Percentiles rank a stretch among this genome's conserved stretches.
phyloP scores from a whole-genome alignment of 2,888 invertebrate genomes.

The Nomada flava region DNA sequence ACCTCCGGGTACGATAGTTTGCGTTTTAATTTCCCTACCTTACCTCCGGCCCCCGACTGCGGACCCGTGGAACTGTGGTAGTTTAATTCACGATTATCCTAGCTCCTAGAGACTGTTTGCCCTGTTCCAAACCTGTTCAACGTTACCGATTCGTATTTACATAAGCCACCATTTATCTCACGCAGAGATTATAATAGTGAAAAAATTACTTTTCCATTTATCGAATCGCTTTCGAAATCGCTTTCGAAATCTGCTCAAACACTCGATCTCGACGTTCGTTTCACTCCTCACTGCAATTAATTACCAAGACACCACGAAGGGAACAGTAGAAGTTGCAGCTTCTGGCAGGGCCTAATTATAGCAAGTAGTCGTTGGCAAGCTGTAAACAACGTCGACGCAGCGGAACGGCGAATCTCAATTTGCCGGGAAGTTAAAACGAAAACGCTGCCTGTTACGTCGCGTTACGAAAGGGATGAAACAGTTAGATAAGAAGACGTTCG shows the following conservation, averaged over 20 bases:
- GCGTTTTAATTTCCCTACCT: not conserved
- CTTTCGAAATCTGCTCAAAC: no score
- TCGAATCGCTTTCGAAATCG: no score
- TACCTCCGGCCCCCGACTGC: not conserved
- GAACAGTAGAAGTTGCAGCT: conserved; percentile 10
- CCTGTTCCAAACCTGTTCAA: no score
- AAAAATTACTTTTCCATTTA: no score
- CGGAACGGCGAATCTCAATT: conserved; percentile 33
- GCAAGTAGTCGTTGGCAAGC: conserved; percentile 40
- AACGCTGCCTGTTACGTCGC: conserved; percentile 44
- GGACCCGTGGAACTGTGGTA: no score
- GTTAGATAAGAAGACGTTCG: conserved; percentile 33
- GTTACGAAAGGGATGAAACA: conserved; percentile 47
- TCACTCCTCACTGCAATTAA: no score
- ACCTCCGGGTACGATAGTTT: not conserved
- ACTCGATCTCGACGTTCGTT: no score
- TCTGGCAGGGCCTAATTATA: conserved; percentile 42
- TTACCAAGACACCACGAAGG: not conserved
- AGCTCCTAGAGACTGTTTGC: no score
- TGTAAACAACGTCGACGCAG: conserved; percentile 43
- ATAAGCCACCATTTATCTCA: no score
- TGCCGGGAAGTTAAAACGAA: conserved; percentile 47
- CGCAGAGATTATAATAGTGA: no score
- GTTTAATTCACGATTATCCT: no score
- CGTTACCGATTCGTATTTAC: no score